Conservation (phyloP, 2,113 vertebrate species). For the Boleophthalmus pectinirostris region DNA sequence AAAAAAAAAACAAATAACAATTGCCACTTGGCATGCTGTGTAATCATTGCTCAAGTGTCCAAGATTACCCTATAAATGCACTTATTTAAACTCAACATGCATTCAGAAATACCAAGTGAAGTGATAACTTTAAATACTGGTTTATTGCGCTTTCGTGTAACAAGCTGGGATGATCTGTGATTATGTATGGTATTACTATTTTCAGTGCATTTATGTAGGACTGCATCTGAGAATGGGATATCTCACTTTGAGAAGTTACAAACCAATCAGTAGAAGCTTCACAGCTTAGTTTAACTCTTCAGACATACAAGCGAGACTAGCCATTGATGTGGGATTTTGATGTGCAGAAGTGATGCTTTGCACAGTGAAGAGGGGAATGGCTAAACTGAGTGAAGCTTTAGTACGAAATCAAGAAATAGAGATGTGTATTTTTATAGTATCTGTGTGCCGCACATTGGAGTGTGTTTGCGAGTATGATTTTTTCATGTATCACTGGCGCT, state of each 20-base stretch:
- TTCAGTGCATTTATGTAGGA: conserved; percentile 41
- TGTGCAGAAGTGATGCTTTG: conserved; percentile 64
- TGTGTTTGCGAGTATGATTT: conserved; percentile 70
- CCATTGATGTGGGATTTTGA: conserved; percentile 72
- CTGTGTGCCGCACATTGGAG: conserved; percentile 72
- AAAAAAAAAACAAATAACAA: too few relatives aligned
- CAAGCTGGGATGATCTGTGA: conserved; percentile 71
- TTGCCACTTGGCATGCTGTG: conserved; percentile 16
- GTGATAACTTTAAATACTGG: conserved; percentile 55
- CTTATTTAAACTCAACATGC: conserved; percentile 44
- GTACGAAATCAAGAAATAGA: conserved; percentile 68
- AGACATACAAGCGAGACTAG: conserved; percentile 49
- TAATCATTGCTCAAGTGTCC: conserved; percentile 50
- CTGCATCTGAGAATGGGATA: conserved; percentile 31
- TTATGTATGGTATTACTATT: conserved; percentile 67
- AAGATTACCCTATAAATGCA: conserved; percentile 63
- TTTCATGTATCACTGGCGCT: conserved; percentile 67
- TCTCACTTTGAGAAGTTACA: conserved; percentile 33
- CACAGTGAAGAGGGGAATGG: conserved; percentile 33
- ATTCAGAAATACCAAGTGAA: conserved; percentile 53
- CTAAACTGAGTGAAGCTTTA: conserved; percentile 50
- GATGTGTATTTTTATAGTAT: conserved; percentile 70
- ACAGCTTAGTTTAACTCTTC: conserved; percentile 66
- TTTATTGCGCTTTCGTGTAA: conserved; percentile 62
- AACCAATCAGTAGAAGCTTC: conserved; percentile 28